Conservation (phyloP, 2,797 vertebrate species). For the Gorsachius magnificus region DNA sequence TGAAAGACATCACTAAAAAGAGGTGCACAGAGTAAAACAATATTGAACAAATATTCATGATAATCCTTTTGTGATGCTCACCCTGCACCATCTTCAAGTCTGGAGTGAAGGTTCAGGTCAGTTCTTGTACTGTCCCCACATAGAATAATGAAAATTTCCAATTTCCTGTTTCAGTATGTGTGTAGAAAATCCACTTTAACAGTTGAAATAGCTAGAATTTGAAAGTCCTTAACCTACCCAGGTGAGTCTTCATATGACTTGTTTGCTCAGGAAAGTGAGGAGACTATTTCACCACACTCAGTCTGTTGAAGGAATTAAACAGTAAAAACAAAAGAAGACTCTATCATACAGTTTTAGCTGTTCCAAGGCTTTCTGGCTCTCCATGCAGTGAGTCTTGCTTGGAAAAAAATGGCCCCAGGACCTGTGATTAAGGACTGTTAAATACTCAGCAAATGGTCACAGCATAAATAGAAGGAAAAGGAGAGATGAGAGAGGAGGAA, state of each 20-base stretch:
- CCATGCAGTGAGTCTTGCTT: not conserved
- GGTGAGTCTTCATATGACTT: not conserved
- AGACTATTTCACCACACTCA: not conserved
- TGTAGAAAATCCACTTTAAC: constrained; percentile 21
- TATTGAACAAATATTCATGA: not conserved
- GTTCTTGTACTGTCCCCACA: not conserved
- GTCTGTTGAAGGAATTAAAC: not conserved
- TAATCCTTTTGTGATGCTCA: not conserved
- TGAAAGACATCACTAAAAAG: not conserved
- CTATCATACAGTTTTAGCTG: not conserved
- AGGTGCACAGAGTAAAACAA: not conserved
- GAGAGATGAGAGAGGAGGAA: not conserved
- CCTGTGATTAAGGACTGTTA: constrained; percentile 12
- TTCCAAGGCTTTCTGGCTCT: not conserved
- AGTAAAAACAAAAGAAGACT: not conserved
- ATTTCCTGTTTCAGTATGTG: not conserved
- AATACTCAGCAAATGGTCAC: not conserved
- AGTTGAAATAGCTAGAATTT: constrained; percentile 18
- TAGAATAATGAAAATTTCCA: not conserved
- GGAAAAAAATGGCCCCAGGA: not conserved
- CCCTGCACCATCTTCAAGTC: not conserved
- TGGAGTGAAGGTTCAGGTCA: not conserved
- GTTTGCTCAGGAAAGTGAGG: not conserved
- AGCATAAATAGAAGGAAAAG: not conserved
- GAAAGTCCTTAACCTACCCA: not conserved